Conservation (phyloP, 2,888 invertebrate genomes). For the Noctua janthe region DNA sequence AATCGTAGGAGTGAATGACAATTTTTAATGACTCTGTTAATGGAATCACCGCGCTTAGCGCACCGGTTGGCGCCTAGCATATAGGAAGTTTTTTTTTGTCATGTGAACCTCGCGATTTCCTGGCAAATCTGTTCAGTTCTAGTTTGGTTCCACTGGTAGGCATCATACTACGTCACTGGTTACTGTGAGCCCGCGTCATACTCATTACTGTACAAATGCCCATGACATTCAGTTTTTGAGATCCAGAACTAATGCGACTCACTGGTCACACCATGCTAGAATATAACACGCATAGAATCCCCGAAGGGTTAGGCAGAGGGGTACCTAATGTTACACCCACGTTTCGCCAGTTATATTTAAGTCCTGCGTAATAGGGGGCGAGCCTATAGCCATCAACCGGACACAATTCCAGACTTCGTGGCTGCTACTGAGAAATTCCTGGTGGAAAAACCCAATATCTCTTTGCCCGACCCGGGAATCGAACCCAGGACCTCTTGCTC, state of each 20-base stretch:
- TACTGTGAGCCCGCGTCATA: neutral
- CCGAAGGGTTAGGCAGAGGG: too few relatives aligned
- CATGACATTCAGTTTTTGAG: neutral
- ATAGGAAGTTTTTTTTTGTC: conserved; percentile 17
- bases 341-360: too few relatives aligned
- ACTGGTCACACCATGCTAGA: neutral
- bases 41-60: conserved; percentile 14
- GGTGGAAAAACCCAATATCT: too few relatives aligned
- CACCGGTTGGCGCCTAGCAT: conserved; percentile 44
- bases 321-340: too few relatives aligned
- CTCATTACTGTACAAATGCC: neutral
- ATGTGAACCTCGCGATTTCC: conserved; percentile 44
- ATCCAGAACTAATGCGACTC: neutral
- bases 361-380: too few relatives aligned
- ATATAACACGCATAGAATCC: neutral
- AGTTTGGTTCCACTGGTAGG: neutral
- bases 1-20: conserved; percentile 35
- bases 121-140: conserved; percentile 16
- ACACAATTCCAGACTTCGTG: too few relatives aligned
- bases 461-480: too few relatives aligned
- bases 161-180: neutral
- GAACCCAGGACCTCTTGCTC: too few relatives aligned
- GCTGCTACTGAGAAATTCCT: too few relatives aligned
- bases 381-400: too few relatives aligned
- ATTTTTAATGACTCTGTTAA: conserved; percentile 24